These are phyloP conservation scores for Sphaerophoria taeniata DNA, from an alignment of 2,888 invertebrate species.

Conservation along the genomic window DNA sequence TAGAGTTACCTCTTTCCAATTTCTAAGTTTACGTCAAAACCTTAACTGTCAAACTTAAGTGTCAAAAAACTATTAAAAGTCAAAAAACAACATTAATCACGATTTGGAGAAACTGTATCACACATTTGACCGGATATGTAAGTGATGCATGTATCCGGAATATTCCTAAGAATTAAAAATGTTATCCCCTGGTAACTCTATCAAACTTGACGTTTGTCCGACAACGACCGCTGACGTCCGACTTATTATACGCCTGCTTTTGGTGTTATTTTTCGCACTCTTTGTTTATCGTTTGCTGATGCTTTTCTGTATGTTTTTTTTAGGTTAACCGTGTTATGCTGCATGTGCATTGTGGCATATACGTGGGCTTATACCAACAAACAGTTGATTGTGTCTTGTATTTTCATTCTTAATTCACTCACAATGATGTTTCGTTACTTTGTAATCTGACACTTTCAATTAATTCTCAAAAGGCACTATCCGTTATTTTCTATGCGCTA, in stretches of 20 bases:
- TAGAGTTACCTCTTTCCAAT: conserved; percentile 3
- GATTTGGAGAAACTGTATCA: no score
- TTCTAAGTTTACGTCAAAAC: neutral
- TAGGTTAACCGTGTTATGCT: conserved; percentile 56
- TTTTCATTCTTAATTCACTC: conserved; percentile 36
- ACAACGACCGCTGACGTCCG: conserved; percentile 1
- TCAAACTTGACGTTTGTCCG: neutral
- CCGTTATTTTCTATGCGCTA: conserved; percentile 33
- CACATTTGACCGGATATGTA: no score
- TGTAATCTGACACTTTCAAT: conserved; percentile 75
- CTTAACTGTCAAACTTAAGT: no score
- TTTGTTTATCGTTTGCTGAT: conserved; percentile 65
- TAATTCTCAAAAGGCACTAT: conserved; percentile 73
- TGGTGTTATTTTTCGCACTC: conserved; percentile 74
- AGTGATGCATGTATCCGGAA: no score
- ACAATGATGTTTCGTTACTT: conserved; percentile 54
- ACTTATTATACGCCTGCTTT: conserved; percentile 61
- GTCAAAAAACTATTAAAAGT: no score
- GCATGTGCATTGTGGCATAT: neutral
- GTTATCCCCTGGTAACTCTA: neutral
- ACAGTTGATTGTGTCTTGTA: conserved; percentile 21
- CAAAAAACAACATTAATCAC: no score
- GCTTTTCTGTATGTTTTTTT: conserved; percentile 62
- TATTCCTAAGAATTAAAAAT: no score
- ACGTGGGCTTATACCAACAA: neutral